These are phyloP conservation scores for Endotricha flammealis DNA, from an alignment of 2,888 invertebrate genomes.

Conservation along the genomic window DNA sequence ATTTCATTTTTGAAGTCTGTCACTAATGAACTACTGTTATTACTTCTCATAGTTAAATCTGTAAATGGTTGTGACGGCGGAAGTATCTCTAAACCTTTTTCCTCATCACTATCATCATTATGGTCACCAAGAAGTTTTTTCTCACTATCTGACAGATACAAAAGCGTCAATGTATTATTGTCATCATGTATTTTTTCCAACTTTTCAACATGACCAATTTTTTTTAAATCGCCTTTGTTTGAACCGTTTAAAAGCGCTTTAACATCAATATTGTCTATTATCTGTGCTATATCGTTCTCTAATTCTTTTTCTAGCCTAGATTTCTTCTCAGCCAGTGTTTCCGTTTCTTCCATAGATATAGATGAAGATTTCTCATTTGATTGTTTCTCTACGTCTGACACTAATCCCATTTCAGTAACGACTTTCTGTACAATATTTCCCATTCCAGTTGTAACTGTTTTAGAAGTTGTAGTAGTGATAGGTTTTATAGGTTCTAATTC, in stretches of 20 bases:
- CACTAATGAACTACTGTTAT: no score
- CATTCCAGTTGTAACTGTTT: neutral
- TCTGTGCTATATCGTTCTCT: slow-evolving; percentile 25
- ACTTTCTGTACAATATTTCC: no score
- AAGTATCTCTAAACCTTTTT: slow-evolving; percentile 19
- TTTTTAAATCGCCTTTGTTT: neutral
- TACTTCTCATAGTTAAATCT: slow-evolving; percentile 23
- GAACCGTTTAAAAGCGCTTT: slow-evolving; percentile 21
- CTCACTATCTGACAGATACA: slow-evolving; percentile 37
- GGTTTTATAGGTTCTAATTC: no score
- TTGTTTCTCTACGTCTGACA: neutral
- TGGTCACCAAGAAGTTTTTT: slow-evolving; percentile 19
- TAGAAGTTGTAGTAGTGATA: neutral
- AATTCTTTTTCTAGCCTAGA: slow-evolving; percentile 11
- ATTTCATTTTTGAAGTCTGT: no score
- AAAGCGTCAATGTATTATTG: slow-evolving; percentile 28
- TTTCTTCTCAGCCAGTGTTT: neutral
- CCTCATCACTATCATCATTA: slow-evolving; percentile 16
- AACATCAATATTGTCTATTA: slow-evolving; percentile 36
- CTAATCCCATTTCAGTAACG: slow-evolving; percentile 2
- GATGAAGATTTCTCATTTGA: neutral
- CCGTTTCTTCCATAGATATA: neutral
- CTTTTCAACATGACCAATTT: neutral
- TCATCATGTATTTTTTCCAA: slow-evolving; percentile 10
- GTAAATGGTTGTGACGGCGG: slow-evolving; percentile 17